Percentiles rank a stretch among this genome's conserved stretches.
phyloP scores from a whole-genome alignment of 2,113 vertebrate genomes.

The Poeciliopsis retropinna region DNA sequence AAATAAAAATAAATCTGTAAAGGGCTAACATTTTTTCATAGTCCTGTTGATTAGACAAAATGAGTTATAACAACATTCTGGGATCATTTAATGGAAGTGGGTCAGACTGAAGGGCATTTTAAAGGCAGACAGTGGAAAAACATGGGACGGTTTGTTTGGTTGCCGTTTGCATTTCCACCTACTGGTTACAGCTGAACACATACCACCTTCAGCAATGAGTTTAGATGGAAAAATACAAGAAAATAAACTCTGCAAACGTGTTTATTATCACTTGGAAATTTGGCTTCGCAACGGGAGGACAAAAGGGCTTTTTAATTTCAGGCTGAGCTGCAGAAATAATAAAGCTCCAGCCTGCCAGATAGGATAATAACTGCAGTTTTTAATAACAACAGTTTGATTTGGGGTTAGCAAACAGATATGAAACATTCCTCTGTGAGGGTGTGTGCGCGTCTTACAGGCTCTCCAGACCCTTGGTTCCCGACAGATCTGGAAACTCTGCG shows the following conservation, averaged over 20 bases:
- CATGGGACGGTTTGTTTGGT: conserved; percentile 41
- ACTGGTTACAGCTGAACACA: conserved; percentile 41
- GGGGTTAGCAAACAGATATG: conserved; percentile 42
- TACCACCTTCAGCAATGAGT: conserved; percentile 28
- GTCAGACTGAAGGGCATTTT: conserved; percentile 4
- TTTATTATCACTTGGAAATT: conserved; percentile 58
- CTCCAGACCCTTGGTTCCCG: conserved; percentile 89
- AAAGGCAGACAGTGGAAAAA: conserved; percentile 26
- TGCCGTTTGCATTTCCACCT: conserved; percentile 48
- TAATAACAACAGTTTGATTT: conserved; percentile 38
- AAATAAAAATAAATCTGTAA: not conserved
- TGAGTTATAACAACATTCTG: too few species aligned
- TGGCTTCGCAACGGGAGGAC: conserved; percentile 43
- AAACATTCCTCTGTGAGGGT: conserved; percentile 35
- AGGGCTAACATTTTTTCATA: not conserved
- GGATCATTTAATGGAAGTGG: too few species aligned
- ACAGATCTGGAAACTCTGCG: conserved; percentile 92
- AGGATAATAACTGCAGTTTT: conserved; percentile 39
- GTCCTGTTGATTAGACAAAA: too few species aligned
- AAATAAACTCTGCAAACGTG: conserved; percentile 46
- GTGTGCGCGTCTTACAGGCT: conserved; percentile 86
- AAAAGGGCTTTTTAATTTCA: conserved; percentile 32
- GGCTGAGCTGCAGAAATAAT: conserved; percentile 29
- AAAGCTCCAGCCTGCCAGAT: conserved; percentile 38
- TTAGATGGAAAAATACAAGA: conserved; percentile 45